phyloP scores from a whole-genome alignment of 2,888 invertebrate species.

The Amphipoea oculea region DNA sequence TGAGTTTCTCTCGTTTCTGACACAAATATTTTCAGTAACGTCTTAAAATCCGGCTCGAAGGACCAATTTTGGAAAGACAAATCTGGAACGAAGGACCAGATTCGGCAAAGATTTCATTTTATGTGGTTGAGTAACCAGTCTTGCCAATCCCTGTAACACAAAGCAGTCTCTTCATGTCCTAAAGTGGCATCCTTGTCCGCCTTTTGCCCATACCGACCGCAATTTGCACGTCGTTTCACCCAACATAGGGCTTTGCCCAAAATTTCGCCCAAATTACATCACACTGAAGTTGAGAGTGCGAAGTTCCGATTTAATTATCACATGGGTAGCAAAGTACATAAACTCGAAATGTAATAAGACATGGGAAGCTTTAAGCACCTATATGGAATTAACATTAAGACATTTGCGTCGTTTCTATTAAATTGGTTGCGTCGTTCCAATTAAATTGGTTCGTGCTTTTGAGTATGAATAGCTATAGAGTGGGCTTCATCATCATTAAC shows the following conservation, averaged over 20 bases:
- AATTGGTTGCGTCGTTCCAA: conserved; percentile 29
- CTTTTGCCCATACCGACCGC: conserved; percentile 36
- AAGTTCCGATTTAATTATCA: conserved; percentile 60
- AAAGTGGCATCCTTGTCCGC: conserved; percentile 44
- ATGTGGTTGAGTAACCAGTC: conserved; percentile 36
- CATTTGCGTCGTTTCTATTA: conserved; percentile 33
- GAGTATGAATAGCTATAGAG: conserved; percentile 26
- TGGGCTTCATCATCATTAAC: not conserved
- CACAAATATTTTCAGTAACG: conserved; percentile 36
- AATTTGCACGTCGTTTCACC: conserved; percentile 57
- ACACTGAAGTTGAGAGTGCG: conserved; percentile 26
- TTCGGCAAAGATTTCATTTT: conserved; percentile 37
- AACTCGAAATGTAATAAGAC: conserved; percentile 39
- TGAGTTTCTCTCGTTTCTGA: not conserved
- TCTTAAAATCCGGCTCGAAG: conserved; percentile 24
- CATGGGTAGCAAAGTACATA: conserved; percentile 25
- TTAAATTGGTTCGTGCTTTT: conserved; percentile 33
- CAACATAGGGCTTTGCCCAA: conserved; percentile 21
- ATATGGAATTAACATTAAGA: conserved; percentile 31
- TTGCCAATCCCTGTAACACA: conserved; percentile 32
- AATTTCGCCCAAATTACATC: conserved; percentile 50
- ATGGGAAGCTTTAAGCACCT: conserved; percentile 23
- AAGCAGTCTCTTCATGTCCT: conserved; percentile 37
- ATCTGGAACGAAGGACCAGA: conserved; percentile 31
- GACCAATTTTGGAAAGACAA: conserved; percentile 33